A percentile compares a stretch with the other conserved stretches of the same genome.
Conservation (phyloP, 2,888 invertebrate genomes). For the Mythimna lalbum region DNA sequence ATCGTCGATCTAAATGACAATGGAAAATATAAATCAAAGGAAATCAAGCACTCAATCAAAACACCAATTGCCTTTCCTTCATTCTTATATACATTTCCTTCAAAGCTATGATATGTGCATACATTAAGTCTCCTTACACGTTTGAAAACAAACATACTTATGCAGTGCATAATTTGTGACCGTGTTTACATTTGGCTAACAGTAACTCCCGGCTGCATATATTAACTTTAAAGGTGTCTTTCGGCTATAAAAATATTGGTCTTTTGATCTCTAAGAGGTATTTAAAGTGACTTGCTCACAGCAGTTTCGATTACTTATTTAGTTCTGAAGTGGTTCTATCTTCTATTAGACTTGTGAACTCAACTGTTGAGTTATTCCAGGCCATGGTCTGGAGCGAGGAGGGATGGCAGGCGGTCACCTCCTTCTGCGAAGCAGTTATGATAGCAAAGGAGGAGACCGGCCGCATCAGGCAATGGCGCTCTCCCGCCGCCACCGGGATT, state of each 20-base stretch:
- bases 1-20: neutral
- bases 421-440: no score
- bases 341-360: no score
- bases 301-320: neutral
- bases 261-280: neutral
- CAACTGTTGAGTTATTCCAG: no score
- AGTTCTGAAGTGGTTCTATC: no score
- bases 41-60: neutral
- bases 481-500: no score
- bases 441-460: no score
- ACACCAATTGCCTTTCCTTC: neutral
- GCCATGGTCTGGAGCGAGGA: no score
- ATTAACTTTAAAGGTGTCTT: conserved; percentile 8
- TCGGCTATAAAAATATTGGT: neutral
- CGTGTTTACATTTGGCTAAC: conserved; percentile 12
- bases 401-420: no score
- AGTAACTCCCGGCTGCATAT: conserved; percentile 29
- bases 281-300: neutral
- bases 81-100: conserved; percentile 17
- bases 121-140: conserved; percentile 6
- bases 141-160: conserved; percentile 30
- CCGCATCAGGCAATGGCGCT: no score
- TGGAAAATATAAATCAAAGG: neutral
- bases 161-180: conserved; percentile 40
- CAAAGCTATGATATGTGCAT: conserved; percentile 1